Conservation (phyloP, 2,113 vertebrate genomes). For the Anolis carolinensis region DNA sequence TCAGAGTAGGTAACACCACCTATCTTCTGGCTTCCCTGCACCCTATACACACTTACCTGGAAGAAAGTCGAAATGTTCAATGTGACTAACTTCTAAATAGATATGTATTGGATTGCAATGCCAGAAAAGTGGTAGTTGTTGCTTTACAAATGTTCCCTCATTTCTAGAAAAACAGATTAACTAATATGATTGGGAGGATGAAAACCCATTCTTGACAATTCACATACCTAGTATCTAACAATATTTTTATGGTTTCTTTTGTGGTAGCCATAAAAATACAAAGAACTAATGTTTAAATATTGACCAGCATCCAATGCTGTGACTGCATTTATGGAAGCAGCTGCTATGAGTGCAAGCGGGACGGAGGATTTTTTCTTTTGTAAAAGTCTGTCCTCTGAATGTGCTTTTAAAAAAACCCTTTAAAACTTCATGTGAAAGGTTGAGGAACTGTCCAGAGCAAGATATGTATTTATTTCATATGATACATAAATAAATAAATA, state of each 20-base stretch:
- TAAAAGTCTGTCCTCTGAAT: too few relatives aligned
- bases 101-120: background rate
- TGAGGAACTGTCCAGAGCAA: too few relatives aligned
- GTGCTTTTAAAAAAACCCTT: too few relatives aligned
- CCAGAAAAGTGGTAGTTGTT: background rate
- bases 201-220: background rate
- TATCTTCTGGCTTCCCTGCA: conserved; percentile 33
- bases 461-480: background rate
- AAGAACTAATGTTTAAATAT: background rate
- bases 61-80: background rate
- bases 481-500: background rate
- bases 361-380: too few relatives aligned
- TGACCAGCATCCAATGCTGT: too few relatives aligned
- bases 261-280: background rate
- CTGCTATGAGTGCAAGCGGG: too few relatives aligned
- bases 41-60: background rate
- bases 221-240: background rate
- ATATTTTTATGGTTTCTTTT: background rate
- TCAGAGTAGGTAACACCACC: background rate
- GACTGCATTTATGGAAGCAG: too few relatives aligned
- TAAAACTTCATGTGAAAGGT: too few relatives aligned
- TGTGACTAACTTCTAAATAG: background rate
- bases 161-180: background rate
- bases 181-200: background rate
- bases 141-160: background rate